phyloP scores from a whole-genome alignment of 2,797 vertebrate species.

The Notolabrus celidotus region DNA sequence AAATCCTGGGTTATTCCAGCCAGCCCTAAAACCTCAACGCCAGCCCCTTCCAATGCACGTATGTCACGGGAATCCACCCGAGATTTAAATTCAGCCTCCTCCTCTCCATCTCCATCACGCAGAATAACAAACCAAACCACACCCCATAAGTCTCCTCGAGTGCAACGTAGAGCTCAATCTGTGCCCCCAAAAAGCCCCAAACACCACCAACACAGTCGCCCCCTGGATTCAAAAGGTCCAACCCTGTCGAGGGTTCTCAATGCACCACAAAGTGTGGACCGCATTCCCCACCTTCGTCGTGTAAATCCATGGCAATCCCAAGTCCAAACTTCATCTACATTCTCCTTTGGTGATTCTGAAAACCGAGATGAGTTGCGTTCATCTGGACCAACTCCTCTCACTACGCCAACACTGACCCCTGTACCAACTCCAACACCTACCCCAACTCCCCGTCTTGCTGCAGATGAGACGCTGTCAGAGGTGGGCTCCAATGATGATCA shows the following conservation, averaged over 20 bases:
- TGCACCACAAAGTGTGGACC: slow-evolving; percentile 89
- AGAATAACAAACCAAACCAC: slow-evolving; percentile 68
- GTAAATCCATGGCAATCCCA: slow-evolving; percentile 88
- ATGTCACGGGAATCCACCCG: slow-evolving; percentile 81
- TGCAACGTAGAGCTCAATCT: slow-evolving; percentile 84
- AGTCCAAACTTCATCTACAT: slow-evolving; percentile 91
- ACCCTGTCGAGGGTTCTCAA: slow-evolving; percentile 87
- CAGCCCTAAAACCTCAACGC: slow-evolving; percentile 74
- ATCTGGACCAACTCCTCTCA: slow-evolving; percentile 52
- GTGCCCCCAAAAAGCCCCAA: slow-evolving; percentile 91
- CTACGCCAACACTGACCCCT: slow-evolving; percentile 48
- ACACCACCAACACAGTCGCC: slow-evolving; percentile 78
- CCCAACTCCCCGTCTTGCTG: slow-evolving; percentile 37
- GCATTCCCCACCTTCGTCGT: slow-evolving; percentile 90
- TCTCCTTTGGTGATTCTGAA: slow-evolving; percentile 84
- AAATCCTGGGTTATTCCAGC: slow-evolving; percentile 90
- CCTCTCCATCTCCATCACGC: slow-evolving; percentile 87
- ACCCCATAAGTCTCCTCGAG: slow-evolving; percentile 84
- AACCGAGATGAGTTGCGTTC: slow-evolving; percentile 69
- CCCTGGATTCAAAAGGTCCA: slow-evolving; percentile 83
- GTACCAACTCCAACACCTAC: slow-evolving; percentile 48
- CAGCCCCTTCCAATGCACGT: slow-evolving; percentile 64
- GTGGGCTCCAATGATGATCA: slow-evolving; percentile 79
- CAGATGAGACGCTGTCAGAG: slow-evolving; percentile 78
- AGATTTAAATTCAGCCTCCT: slow-evolving; percentile 78